These are phyloP conservation scores for Polypedilum vanderplanki DNA, from an alignment of 1,140 invertebrate species.

Conservation along the genomic window DNA sequence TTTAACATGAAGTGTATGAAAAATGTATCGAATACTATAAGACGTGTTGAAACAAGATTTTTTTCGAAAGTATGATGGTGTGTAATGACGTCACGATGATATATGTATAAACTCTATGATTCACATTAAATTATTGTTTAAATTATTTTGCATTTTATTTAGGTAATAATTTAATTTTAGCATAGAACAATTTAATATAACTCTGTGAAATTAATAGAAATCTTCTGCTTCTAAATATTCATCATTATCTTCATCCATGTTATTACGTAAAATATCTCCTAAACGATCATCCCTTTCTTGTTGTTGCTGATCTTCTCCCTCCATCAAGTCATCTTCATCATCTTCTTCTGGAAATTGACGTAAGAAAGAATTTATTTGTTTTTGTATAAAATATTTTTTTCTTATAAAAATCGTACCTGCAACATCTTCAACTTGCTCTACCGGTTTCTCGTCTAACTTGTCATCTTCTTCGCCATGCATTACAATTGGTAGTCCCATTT, in stretches of 20 bases:
- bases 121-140: too few relatives aligned
- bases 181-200: background rate
- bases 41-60: background rate
- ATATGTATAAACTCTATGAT: too few relatives aligned
- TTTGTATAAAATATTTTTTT: background rate
- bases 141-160: background rate
- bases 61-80: background rate
- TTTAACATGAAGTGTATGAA: background rate
- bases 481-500: background rate
- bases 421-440: background rate
- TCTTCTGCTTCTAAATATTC: slow-evolving; percentile 34
- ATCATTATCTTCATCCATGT: slow-evolving; percentile 41
- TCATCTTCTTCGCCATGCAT: background rate
- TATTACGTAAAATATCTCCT: slow-evolving; percentile 42
- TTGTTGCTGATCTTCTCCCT: slow-evolving; percentile 37
- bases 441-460: background rate
- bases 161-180: background rate
- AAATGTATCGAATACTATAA: background rate
- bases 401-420: background rate
- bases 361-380: background rate
- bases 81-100: background rate
- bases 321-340: slow-evolving; percentile 37
- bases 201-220: background rate
- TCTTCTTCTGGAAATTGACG: slow-evolving; percentile 34
- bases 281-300: slow-evolving; percentile 36